Evolutionary conservation across 2,888 invertebrate species (phyloP), one percentile per base, ranked within the genome.

Genomic region (Sinotaia quadrata): DNA sequence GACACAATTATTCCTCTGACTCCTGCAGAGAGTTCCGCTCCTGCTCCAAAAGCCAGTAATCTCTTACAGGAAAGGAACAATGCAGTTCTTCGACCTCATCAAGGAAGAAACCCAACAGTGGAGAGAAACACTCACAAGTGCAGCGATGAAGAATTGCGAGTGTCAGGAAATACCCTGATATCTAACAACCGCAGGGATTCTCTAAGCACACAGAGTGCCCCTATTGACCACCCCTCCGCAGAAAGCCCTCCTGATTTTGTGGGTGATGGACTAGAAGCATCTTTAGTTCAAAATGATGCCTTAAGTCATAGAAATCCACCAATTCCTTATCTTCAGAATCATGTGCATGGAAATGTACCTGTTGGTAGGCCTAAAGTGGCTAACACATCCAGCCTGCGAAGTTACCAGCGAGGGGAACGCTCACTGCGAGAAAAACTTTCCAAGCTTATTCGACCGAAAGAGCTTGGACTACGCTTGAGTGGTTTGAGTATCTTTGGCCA

Each of bases 51-150:
- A 74, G 77, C 87, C 82, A 72, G 78, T 54, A 81, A 79, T 37
- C 73, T 82, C 31, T 73, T 67, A 34, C 69, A 80, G 47, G 81
- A 81, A 21, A 78, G 76, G 63, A 81, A 81, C 51, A 83, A 82
- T 49, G 72, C 76, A 8, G 76, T 81, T 24, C 77, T 95, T 54
- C 94, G 93, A 83, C 94, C 94, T 0, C 93, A 94, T 87, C 94
- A 95, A 86, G 96, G 95, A 0, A 90, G 94, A 34, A 96, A 95
- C 90, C 92, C 93, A 12, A 96, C 95, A 74, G 90, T 93, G 83
- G 94, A 94, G 83, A 89, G 94, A 12, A 95, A 95, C 88, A 88
- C 92, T 87, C 91, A 80, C 90, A 92, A 91, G 74, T 81, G 87
- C 34, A 87, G 88, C 60, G 87, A 85, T 60, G 89, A 89, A 75